Percentiles rank a stretch among this genome's conserved stretches.
Conservation (phyloP, 2,888 invertebrate genomes). For the Lochmaea capreae region DNA sequence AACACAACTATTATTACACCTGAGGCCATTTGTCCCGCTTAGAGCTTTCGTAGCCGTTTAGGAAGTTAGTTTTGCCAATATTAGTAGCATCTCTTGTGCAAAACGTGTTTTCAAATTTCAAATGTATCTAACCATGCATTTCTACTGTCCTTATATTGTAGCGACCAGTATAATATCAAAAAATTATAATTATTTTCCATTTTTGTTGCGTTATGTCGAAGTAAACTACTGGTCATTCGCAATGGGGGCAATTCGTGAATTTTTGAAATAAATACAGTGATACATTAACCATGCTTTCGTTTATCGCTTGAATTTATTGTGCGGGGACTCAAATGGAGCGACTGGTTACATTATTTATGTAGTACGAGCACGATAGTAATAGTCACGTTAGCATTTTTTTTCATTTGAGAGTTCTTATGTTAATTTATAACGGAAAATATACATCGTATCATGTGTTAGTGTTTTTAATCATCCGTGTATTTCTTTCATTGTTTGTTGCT, state of each 20-base stretch:
- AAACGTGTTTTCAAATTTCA: no score
- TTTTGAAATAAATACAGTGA: slow-evolving; percentile 58
- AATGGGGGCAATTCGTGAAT: slow-evolving; percentile 56
- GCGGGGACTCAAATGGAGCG: slow-evolving; percentile 59
- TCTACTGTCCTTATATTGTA: no score
- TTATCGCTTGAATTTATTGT: slow-evolving; percentile 62
- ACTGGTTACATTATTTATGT: slow-evolving; percentile 60
- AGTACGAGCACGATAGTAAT: slow-evolving; percentile 60
- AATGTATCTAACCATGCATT: no score
- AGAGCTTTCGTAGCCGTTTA: no score
- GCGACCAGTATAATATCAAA: slow-evolving; percentile 15
- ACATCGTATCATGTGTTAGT: slow-evolving; percentile 46
- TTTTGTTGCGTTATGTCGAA: slow-evolving; percentile 19
- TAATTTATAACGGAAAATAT: slow-evolving; percentile 54
- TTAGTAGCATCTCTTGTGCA: no score
- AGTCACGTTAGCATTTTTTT: slow-evolving; percentile 61
- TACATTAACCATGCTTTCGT: slow-evolving; percentile 60
- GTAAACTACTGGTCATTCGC: slow-evolving; percentile 44
- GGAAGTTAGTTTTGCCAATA: no score
- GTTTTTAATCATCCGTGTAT: slow-evolving; percentile 45
- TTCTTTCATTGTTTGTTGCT: slow-evolving; percentile 9
- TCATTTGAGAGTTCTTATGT: slow-evolving; percentile 52
- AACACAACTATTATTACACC: no score
- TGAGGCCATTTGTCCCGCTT: no score
- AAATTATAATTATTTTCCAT: slow-evolving; percentile 33